These are phyloP conservation scores for Sinopyrophorus schimmeli DNA, from an alignment of 2,888 invertebrate genomes.

Conservation along the genomic window DNA sequence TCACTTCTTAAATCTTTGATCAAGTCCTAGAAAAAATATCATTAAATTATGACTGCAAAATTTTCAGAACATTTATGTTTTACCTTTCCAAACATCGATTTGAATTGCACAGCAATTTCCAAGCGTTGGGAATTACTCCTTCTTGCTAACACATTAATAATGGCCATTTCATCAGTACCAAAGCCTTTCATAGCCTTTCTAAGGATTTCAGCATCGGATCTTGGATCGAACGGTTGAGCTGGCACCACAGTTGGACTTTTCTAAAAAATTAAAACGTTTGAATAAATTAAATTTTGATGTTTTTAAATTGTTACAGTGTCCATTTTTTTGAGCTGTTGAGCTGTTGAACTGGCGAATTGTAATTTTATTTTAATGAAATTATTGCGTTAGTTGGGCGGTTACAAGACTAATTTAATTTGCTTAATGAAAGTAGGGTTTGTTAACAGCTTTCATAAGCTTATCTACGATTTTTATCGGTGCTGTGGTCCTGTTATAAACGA, in stretches of 20 bases:
- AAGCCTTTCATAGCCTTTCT: constrained; percentile 93
- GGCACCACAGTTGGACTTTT: constrained; percentile 76
- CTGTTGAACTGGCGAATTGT: too few species aligned
- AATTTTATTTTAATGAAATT: too few species aligned
- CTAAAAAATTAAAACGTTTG: constrained; percentile 53
- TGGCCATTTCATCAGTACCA: constrained; percentile 88
- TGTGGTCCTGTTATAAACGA: too few species aligned
- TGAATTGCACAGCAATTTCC: constrained; percentile 79
- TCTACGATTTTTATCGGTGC: too few species aligned
- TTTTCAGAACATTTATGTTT: constrained; percentile 17
- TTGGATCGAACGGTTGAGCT: constrained; percentile 76
- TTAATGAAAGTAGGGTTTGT: too few species aligned
- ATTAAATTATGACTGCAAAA: constrained; percentile 10
- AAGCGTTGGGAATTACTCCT: constrained; percentile 85
- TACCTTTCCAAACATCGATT: constrained; percentile 86
- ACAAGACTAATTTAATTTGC: too few species aligned
- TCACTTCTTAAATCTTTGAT: constrained; percentile 86
- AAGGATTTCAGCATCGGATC: constrained; percentile 77
- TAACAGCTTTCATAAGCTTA: too few species aligned
- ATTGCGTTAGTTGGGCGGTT: too few species aligned
- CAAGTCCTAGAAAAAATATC: constrained; percentile 61
- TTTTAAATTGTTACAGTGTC: constrained; percentile 2
- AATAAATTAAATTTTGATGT: neutral
- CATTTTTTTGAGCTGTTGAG: constrained; percentile 5
- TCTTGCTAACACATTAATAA: constrained; percentile 81